Percentiles rank a stretch among this genome's conserved stretches.
These are phyloP conservation scores for Suncus etruscus DNA, from an alignment of 2,113 vertebrate species.

Conservation along the genomic window DNA sequence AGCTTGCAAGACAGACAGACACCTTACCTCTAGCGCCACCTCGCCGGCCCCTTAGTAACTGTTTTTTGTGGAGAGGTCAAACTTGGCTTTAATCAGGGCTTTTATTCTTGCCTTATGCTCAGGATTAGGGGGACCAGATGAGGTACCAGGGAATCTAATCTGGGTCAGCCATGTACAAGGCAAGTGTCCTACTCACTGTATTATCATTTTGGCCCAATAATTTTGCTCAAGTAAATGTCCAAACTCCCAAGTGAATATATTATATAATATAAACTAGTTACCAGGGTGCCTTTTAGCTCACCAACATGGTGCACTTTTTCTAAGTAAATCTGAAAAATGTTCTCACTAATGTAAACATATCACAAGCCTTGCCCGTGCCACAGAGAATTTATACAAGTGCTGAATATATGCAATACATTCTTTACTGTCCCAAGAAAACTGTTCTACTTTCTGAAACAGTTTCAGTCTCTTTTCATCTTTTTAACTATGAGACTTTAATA, in stretches of 20 bases:
- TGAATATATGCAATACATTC: slow-evolving; percentile 12
- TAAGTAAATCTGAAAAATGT: slow-evolving; percentile 42
- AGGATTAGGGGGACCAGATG: too few species aligned
- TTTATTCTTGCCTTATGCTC: too few species aligned
- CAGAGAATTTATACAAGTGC: slow-evolving; percentile 48
- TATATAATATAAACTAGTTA: not conserved
- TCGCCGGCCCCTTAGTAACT: too few species aligned
- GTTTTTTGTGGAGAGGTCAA: too few species aligned
- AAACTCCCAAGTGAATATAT: not conserved
- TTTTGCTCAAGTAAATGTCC: not conserved
- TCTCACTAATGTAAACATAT: slow-evolving; percentile 4
- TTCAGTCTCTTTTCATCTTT: slow-evolving; percentile 33
- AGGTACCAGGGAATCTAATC: too few species aligned
- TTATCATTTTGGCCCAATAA: too few species aligned
- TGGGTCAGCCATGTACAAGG: too few species aligned
- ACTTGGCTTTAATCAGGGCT: too few species aligned
- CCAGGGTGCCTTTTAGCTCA: not conserved
- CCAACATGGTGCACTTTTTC: slow-evolving; percentile 6
- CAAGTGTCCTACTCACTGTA: too few species aligned
- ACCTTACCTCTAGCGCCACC: too few species aligned
- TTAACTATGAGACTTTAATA: not conserved
- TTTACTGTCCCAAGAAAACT: slow-evolving; percentile 48
- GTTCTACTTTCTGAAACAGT: slow-evolving; percentile 4
- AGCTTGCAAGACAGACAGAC: too few species aligned
- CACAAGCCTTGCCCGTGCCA: slow-evolving; percentile 26